Conservation (phyloP, 2,797 vertebrate genomes). For the Harpagifer antarcticus region DNA sequence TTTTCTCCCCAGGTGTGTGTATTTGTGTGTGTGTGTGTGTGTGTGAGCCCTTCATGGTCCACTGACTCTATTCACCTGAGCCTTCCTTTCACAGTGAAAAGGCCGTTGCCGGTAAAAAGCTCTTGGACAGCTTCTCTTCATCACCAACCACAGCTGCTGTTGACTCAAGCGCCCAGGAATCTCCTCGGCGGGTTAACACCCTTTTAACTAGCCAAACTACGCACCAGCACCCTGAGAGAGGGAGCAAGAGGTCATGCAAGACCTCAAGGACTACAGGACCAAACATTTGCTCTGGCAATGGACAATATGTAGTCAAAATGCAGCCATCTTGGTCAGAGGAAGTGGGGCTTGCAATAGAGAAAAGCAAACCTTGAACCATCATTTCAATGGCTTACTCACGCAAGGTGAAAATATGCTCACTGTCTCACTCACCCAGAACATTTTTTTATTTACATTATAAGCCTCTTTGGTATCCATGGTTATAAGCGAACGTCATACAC, state of each 20-base stretch:
- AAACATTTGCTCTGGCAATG: constrained; percentile 37
- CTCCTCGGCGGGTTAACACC: constrained; percentile 73
- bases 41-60: constrained; percentile 72
- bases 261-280: constrained; percentile 38
- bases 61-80: constrained; percentile 81
- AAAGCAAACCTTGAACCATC: constrained; percentile 4
- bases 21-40: constrained; percentile 6
- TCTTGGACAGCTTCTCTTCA: constrained; percentile 75
- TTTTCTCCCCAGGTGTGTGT: constrained; percentile 23
- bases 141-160: constrained; percentile 79
- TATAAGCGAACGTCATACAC: background rate
- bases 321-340: background rate
- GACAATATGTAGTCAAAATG: constrained; percentile 2
- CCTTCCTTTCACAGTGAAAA: constrained; percentile 70
- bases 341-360: background rate
- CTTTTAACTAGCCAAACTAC: constrained; percentile 59
- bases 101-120: constrained; percentile 58
- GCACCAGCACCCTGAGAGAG: constrained; percentile 30
- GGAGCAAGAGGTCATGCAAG: constrained; percentile 37
- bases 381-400: background rate
- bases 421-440: background rate
- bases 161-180: constrained; percentile 81
- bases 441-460: background rate
- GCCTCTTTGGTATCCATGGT: background rate
- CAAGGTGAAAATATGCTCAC: background rate